phyloP scores from a whole-genome alignment of 2,888 invertebrate species.

The Acanthacorydalis orientalis region DNA sequence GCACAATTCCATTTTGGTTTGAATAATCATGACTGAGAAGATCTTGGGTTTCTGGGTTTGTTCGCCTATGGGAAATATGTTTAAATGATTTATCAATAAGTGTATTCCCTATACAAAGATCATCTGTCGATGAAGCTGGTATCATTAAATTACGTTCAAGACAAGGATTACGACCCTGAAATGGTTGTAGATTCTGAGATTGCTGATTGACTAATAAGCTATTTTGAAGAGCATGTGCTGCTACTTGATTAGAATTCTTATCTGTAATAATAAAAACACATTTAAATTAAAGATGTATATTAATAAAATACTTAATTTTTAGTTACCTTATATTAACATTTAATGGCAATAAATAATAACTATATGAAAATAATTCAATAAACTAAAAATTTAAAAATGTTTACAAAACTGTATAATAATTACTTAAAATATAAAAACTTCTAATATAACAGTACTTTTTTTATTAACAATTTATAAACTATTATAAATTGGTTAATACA shows the following conservation, averaged over 20 bases:
- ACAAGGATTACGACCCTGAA: constrained; percentile 73
- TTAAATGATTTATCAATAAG: constrained; percentile 48
- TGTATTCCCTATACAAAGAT: constrained; percentile 29
- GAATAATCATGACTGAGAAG: constrained; percentile 32
- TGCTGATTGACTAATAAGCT: constrained; percentile 5
- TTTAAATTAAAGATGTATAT: not conserved
- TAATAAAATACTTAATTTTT: not conserved
- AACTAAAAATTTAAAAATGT: not conserved
- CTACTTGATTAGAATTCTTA: constrained; percentile 36
- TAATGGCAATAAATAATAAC: too few species aligned
- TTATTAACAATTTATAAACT: not conserved
- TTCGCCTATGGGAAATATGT: constrained; percentile 26
- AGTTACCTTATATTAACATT: too few species aligned
- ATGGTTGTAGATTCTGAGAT: constrained; percentile 41
- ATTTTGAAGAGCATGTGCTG: constrained; percentile 14
- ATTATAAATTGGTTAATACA: not conserved
- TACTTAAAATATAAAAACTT: not conserved
- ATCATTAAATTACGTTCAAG: constrained; percentile 56
- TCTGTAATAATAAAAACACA: not conserved
- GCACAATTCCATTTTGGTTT: constrained; percentile 20
- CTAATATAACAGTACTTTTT: not conserved
- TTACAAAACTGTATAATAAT: not conserved
- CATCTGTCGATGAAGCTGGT: constrained; percentile 35
- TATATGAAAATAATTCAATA: too few species aligned
- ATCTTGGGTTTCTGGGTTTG: constrained; percentile 29